Base-by-base conservation (phyloP, 2,113 vertebrate genomes). In the Dinomys branickii region DNA sequence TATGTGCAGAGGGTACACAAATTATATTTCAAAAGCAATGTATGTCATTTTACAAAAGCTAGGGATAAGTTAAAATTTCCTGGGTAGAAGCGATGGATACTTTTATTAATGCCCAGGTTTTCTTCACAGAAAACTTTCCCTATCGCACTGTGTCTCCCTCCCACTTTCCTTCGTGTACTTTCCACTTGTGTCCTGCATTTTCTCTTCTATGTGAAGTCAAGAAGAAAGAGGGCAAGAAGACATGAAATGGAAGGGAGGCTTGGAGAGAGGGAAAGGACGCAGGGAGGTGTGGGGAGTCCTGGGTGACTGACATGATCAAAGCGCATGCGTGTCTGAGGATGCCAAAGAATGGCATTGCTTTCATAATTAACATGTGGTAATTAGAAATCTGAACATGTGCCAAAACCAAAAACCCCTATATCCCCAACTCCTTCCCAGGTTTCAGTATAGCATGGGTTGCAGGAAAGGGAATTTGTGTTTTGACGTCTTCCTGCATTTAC, bases 111-210 rank as follows among this genome's bases (percentile, higher is more conserved):
- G 58, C n/a, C 5, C 8, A 5, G 52, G 28, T 85, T 73, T 93
- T n/a, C 77, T 84, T 26, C 3, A 16, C 17, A 75, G n/a, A 63
- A 13, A 4, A 33, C 38, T 4, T 22, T 78, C 59, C 41, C 12
- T 22, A 7, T 13, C 3, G 13, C 3, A 5, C 11, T 4, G 0
- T 12, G 13, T 13, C 7, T 26, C 1, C 24, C 3, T 19, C 1
- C 26, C 1, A 5, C 75, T 50, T 14, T 14, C 19, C 13, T 4
- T 0, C 5, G 14, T 19, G 20, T 4, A 19, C 3, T 0, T 7
- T 19, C 17, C 59, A 1, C 10, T 38, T 3, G 73, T 12, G 12
- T 75, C 41, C 30, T 1, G 13, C 30, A 19, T 10, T 7, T 80
- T 35, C 77, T 80, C 30, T 16, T 8, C 11, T 35, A 4, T 52